Conservation (phyloP, 1,140 invertebrate genomes). For the Anoplophora glabripennis region DNA sequence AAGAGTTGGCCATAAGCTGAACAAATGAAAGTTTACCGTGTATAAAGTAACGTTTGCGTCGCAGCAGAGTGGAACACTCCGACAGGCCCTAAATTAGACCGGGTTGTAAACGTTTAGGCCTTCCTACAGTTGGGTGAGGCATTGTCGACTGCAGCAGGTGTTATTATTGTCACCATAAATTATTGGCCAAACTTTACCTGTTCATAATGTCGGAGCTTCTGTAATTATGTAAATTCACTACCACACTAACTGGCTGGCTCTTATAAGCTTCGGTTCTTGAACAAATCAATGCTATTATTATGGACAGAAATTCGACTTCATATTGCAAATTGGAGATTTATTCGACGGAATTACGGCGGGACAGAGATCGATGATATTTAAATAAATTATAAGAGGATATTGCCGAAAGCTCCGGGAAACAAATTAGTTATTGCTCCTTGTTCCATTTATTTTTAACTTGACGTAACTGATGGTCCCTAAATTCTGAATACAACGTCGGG, state of each 20-base stretch:
- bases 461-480: no score
- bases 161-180: constrained; percentile 45
- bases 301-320: no score
- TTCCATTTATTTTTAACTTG: no score
- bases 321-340: no score
- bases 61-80: constrained; percentile 17
- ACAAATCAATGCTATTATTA: background rate
- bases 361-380: no score
- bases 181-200: constrained; percentile 44
- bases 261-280: constrained; percentile 18
- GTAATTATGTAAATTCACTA: constrained; percentile 41
- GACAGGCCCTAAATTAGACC: constrained; percentile 28
- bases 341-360: no score
- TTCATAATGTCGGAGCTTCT: constrained; percentile 35
- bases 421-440: no score
- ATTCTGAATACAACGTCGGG: no score
- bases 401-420: no score
- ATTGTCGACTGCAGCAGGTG: constrained; percentile 47
- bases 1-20: no score
- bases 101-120: constrained; percentile 30
- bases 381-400: no score
- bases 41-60: constrained; percentile 16
- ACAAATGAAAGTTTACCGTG: background rate
- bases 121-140: constrained; percentile 29
- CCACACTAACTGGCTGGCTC: constrained; percentile 27